These are phyloP conservation scores for Baronia brevicornis DNA, from an alignment of 2,888 invertebrate species.

Conservation along the genomic window DNA sequence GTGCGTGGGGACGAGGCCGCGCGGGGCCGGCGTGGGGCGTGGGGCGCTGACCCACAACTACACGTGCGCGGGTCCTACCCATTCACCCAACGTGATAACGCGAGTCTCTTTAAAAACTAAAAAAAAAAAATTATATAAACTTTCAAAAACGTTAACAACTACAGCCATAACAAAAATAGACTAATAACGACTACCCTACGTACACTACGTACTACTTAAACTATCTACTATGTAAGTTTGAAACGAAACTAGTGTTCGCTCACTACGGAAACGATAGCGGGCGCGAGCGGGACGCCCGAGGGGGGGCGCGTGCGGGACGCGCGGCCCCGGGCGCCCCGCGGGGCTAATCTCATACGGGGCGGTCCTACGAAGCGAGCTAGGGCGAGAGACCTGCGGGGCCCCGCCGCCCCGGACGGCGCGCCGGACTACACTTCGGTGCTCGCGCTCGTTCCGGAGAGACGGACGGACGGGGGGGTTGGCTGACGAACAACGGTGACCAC, in stretches of 20 bases:
- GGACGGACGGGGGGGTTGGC: conserved; percentile 34
- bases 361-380: conserved; percentile 50
- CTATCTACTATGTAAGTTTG: conserved; percentile 65
- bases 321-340: conserved; percentile 20
- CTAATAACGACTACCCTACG: conserved; percentile 71
- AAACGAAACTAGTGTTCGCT: conserved; percentile 69
- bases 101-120: conserved; percentile 53
- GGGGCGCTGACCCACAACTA: conserved; percentile 11
- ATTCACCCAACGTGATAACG: conserved; percentile 40
- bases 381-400: conserved; percentile 31
- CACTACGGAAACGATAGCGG: conserved; percentile 57
- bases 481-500: too few species aligned
- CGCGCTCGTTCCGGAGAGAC: conserved; percentile 16
- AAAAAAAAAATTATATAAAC: conserved; percentile 65
- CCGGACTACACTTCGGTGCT: conserved; percentile 5
- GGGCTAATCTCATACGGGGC: conserved; percentile 44
- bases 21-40: conserved; percentile 14
- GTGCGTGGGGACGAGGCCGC: conserved; percentile 21
- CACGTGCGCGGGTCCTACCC: conserved; percentile 42
- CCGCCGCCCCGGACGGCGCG: conserved; percentile 20
- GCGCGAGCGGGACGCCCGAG: conserved; percentile 25
- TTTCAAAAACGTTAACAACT: conserved; percentile 72
- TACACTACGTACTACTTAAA: conserved; percentile 68
- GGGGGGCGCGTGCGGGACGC: too few species aligned
- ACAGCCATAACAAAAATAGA: conserved; percentile 74